These are phyloP conservation scores for Tangachromis dhanisi DNA, from an alignment of 2,113 vertebrate species.

Conservation along the genomic window DNA sequence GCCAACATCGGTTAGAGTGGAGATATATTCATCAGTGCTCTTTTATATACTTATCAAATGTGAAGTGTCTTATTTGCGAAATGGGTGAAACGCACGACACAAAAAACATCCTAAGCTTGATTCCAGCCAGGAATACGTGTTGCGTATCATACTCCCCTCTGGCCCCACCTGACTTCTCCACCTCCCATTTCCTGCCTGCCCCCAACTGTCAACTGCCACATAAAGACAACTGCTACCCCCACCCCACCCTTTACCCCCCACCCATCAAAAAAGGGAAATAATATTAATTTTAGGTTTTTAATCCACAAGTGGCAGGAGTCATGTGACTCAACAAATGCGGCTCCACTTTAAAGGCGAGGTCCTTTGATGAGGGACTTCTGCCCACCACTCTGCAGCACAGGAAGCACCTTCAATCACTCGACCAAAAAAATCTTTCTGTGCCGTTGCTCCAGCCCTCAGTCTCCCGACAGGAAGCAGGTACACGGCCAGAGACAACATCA, in stretches of 20 bases:
- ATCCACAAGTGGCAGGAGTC: not conserved
- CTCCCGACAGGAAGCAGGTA: not conserved
- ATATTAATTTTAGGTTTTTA: not conserved
- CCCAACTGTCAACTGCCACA: not conserved
- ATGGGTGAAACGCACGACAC: not conserved
- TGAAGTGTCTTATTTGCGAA: not conserved
- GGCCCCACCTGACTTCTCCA: not conserved
- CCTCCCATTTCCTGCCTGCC: not conserved
- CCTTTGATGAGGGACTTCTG: not conserved
- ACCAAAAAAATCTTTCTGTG: not conserved
- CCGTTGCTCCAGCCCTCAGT: not conserved
- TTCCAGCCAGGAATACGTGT: not conserved
- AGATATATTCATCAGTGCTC: not conserved
- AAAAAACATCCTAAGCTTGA: not conserved
- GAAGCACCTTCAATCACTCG: not conserved
- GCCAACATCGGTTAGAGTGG: not conserved
- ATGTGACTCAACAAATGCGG: not conserved
- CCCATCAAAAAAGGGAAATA: not conserved
- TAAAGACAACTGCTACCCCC: not conserved
- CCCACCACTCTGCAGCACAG: not conserved
- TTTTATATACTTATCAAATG: not conserved
- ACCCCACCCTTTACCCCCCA: not conserved
- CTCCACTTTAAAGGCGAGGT: not conserved
- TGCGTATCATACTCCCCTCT: not conserved
- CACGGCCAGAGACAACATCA: not conserved